Base-by-base conservation (phyloP, 2,888 invertebrate species). In the Chrysomela aeneicollis region DNA sequence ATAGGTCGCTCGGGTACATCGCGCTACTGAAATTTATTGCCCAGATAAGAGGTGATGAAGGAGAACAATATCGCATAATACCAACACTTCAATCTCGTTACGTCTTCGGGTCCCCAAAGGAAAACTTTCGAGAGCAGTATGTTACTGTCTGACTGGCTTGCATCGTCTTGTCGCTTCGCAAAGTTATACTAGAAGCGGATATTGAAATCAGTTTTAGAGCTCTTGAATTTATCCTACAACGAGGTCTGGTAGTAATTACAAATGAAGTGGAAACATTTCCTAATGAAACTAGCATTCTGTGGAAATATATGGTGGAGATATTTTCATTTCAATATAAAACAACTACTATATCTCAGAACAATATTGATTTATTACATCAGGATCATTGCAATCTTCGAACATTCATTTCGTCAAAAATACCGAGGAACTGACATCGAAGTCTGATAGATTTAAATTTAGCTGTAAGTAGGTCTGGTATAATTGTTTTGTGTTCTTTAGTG, bases 41-140 rank as follows among this genome's bases (percentile, higher is more conserved):
- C 21, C 9, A 54, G 66, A 62, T 66, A 62, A 59, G 59, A 59
- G 59, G 62, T 62, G 66, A 66, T 61, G 62, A 66, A 59, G 66
- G 63, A 63, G 58, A 67, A 58, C 54, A 61, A 58, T 67, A 63
- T 63, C 63, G 47, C 47, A 63, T 63, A 66, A 67, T 61, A 61
- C 63, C 59, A 67, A 63, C 63, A 67, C 63, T 67, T 61, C 63
- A 63, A 63, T 67, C 63, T 61, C 53, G 60, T 61, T 54, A 66
- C 63, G 63, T 47, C 46, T 53, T 37, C 46, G 46, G 46, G 58
- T 51, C 61, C 52, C 61, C 19, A 26, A 59, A 37, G 61, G 42
- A 42, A 35, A 54, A 59, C 58, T 63, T 67, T 61, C 59, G 60
- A 49, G 54, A 67, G 50, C 66, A 32, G 59, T 59, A 50, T 47